Evolutionary conservation across 1,140 invertebrate species (phyloP).

Genomic region (Andricus grossulariae): DNA sequence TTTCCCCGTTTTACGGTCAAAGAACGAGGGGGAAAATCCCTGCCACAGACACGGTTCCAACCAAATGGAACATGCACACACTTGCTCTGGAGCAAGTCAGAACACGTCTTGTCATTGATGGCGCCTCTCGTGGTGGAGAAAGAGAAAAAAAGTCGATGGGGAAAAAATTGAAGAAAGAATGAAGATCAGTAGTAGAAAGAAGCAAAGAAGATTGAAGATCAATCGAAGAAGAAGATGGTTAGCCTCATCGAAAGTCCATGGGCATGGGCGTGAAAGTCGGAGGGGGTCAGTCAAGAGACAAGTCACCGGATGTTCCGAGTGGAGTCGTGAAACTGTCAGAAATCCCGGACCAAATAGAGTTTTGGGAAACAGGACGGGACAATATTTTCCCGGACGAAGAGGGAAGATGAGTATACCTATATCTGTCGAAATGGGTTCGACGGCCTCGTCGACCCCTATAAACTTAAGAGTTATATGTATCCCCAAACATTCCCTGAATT

Average conservation of each 20-base stretch:
- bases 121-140: background rate
- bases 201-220: background rate
- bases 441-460: slow-evolving; percentile 17
- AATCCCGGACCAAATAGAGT: background rate
- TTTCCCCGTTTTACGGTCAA: background rate
- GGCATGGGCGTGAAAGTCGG: slow-evolving; percentile 26
- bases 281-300: background rate
- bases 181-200: too few relatives aligned
- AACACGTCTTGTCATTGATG: background rate
- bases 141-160: background rate
- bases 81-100: background rate
- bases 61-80: background rate
- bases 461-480: background rate
- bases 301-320: slow-evolving; percentile 15
- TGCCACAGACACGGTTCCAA: background rate
- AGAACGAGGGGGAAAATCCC: slow-evolving; percentile 14
- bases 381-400: background rate
- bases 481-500: background rate
- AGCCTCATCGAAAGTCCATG: background rate
- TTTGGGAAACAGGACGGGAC: background rate
- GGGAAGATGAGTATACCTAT: slow-evolving; percentile 1
- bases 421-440: slow-evolving; percentile 28
- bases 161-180: background rate
- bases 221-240: background rate
- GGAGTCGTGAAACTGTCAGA: slow-evolving; percentile 16